A percentile compares a stretch with the other conserved stretches of the same genome.
phyloP scores from a whole-genome alignment of 2,888 invertebrate genomes.

The Sinotaia quadrata region DNA sequence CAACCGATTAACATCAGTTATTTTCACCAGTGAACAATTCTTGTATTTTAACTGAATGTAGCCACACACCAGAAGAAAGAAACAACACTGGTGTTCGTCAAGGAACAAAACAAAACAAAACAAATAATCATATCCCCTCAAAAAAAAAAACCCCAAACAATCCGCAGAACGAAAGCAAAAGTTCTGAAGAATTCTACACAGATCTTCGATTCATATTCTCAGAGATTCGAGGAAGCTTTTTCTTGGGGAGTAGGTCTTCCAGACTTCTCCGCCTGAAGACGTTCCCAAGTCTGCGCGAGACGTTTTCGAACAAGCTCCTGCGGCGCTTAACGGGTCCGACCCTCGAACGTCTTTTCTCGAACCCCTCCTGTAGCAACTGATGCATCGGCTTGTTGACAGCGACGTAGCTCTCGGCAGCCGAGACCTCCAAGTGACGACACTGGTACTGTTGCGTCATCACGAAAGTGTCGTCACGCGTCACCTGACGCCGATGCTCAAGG shows the following conservation, averaged over 20 bases:
- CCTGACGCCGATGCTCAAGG: constrained; percentile 72
- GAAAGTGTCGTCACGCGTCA: constrained; percentile 77
- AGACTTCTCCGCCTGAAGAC: constrained; percentile 42
- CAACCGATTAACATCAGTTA: no score
- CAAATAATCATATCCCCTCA: no score
- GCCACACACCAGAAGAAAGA: no score
- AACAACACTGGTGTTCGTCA: no score
- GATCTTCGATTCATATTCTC: constrained; percentile 33
- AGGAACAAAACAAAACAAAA: no score
- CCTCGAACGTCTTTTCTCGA: constrained; percentile 29
- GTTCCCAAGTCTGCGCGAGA: constrained; percentile 42
- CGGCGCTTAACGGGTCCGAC: constrained; percentile 37
- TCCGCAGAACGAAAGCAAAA: neutral
- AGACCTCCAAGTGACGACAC: constrained; percentile 46
- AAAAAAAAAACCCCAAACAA: neutral
- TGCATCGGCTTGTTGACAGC: constrained; percentile 37
- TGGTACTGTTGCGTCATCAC: constrained; percentile 34
- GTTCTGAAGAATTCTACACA: constrained; percentile 9
- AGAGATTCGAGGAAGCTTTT: constrained; percentile 10
- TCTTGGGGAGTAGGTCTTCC: constrained; percentile 32
- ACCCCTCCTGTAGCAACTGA: constrained; percentile 35
- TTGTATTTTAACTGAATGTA: no score
- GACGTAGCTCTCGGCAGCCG: constrained; percentile 45
- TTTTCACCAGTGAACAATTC: no score
- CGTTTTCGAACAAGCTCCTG: constrained; percentile 42